Base-by-base conservation (phyloP, 2,888 invertebrate genomes). In the Alitta virens region DNA sequence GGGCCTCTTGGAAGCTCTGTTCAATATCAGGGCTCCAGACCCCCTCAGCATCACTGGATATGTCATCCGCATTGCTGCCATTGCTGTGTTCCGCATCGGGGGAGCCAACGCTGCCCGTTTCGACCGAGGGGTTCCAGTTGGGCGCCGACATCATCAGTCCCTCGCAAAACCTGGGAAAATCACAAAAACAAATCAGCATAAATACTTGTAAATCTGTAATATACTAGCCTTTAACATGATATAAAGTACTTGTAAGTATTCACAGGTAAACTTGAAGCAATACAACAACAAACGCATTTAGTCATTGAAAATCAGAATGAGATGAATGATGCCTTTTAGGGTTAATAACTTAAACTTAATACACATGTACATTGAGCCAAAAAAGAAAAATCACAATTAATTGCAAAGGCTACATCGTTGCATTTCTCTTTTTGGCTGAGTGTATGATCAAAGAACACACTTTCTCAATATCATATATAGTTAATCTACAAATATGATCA, bases 11-110 rank as follows among this genome's bases (percentile, higher is more conserved):
- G 86, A 99, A 99, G 86, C 95, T 95, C 86, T 99, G 98, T 85
- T 99, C 99, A 85, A 99, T 99, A 86, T 99, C 99, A 72, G 97
- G 94, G 85, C 95, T 95, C 99, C 99, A 99, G 66, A 99, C 99
- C 76, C 99, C 99, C 85, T 99, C 99, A 75, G 98, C 98, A 85
- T 99, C 98, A 33, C 79, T 82, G 3, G 74, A 72, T 75, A 94
- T 91, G 76, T 94, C 94, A 82, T 93, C 92, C 84, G 92, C 86
- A 84, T 93, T 93, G 87, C 92, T 91, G 85, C 89, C 90, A 83
- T 90, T 65, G 42, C 53, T 56, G 33, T 33, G 5, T n/a, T 58
- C 33, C 46, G 38, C 58, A 23, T 49, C 57, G 18, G 26, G 21
- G 53, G 38, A 24, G 23, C 54, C 50, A 18, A 16, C 54, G 23